Evolutionary conservation across 2,797 vertebrate species (phyloP).

Genomic region (Falco peregrinus): DNA sequence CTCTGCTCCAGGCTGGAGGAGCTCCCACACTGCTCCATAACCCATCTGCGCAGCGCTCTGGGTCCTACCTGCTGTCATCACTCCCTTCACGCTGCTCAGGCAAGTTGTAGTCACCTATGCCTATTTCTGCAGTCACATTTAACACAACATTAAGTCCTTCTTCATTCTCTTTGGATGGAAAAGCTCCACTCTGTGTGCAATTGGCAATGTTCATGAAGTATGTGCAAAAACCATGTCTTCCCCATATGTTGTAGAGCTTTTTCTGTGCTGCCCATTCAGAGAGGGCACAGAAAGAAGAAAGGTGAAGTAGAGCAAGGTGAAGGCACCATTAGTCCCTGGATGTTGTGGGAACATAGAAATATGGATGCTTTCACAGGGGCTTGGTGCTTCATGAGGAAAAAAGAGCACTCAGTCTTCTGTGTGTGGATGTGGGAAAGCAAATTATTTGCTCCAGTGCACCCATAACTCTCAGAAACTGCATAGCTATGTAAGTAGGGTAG

Average conservation of each 20-base stretch:
- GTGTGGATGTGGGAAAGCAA: neutral
- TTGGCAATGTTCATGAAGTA: neutral
- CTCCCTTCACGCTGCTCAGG: neutral
- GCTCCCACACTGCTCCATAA: neutral
- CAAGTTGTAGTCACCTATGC: accelerated
- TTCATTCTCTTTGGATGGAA: neutral
- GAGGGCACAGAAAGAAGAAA: neutral
- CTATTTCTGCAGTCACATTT: neutral
- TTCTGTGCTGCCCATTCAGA: neutral
- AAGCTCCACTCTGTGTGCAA: neutral
- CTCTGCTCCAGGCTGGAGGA: neutral
- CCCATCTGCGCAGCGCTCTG: neutral
- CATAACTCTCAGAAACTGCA: neutral
- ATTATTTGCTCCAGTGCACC: neutral
- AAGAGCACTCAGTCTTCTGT: neutral
- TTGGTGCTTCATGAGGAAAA: neutral
- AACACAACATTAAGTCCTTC: neutral
- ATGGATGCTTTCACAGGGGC: neutral
- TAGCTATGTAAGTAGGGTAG: neutral
- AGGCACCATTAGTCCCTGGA: neutral
- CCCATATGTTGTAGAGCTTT: neutral
- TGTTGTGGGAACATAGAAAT: neutral
- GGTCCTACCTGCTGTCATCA: neutral
- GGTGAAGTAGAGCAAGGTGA: neutral
- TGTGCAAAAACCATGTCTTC: neutral